Evolutionary conservation across 2,113 vertebrate species (phyloP), one percentile per base, ranked within the genome.

Genomic region (Oreochromis tanganicae): DNA sequence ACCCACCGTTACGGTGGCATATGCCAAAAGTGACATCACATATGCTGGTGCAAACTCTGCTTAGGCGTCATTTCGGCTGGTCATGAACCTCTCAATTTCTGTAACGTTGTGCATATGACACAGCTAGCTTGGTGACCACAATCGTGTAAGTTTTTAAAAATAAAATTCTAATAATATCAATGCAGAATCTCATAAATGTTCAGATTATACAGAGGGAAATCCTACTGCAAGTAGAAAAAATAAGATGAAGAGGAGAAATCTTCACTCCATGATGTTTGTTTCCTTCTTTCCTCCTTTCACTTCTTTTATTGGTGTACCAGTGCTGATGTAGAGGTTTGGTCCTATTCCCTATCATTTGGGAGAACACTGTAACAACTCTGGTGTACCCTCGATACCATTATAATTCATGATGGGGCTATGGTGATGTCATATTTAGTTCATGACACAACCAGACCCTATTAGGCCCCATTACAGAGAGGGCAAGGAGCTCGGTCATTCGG

Each of bases 241-340:
- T 68, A 0, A 68, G 36, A 68, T 66, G 17, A n/a, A 38, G 32
- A 66, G 0, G 66, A 71, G n/a, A 71, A 38, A 66, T 21, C 27
- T 0, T 61, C 14, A 19, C 59, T 7, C 29, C 34, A 5, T 34
- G 59, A 63, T 24, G 11, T 71, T 71, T 0, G 13, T 24, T 0
- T 71, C 21, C 13, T 63, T 16, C 13, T 5, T 46, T 27, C 27
- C 27, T 27, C 27, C 27, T 27, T 27, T 10, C 13, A 73, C 2
- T 14, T 73, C 14, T 27, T 73, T 6, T 46, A 0, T 27, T 73
- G 41, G 9, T 29, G 29, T 29, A 17, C 41, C 2, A 75, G 14
- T 29, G 24, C 41, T 29, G 24, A 75, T 75, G 41, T 17, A 48
- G 43, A 29, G 24, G 14, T 29, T 75, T 75, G 24, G 41, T 75